Percentiles rank a stretch among this genome's conserved stretches.
phyloP scores from a whole-genome alignment of 2,113 vertebrate species.

The Typhlomys cinereus region DNA sequence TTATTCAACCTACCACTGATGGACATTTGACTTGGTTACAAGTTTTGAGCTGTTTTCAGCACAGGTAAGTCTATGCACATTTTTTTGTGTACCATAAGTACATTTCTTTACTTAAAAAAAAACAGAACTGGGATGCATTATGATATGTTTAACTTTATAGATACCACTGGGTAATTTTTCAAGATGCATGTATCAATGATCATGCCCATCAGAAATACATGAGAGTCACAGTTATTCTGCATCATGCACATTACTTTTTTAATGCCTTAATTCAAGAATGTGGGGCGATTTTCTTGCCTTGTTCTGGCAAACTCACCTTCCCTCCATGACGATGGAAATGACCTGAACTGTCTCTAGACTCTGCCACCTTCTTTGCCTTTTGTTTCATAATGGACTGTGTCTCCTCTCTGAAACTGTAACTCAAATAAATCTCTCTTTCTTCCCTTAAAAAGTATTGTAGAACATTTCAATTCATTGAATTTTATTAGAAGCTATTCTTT shows the following conservation, averaged over 20 bases:
- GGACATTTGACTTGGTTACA: not conserved
- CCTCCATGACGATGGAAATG: too few species aligned
- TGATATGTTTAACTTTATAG: not conserved
- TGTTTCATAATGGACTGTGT: too few species aligned
- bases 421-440: too few species aligned
- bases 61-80: not conserved
- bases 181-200: not conserved
- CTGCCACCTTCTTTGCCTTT: too few species aligned
- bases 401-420: too few species aligned
- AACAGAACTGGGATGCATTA: too few species aligned
- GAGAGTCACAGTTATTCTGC: not conserved
- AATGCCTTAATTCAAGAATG: not conserved
- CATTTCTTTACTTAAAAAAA: not conserved
- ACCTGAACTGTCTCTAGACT: too few species aligned
- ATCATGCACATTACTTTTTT: not conserved
- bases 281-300: too few species aligned
- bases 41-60: slow-evolving; percentile 33
- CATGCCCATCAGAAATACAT: not conserved
- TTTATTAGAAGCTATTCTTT: slow-evolving; percentile 20
- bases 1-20: not conserved
- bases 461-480: not conserved
- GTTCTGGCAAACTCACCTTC: too few species aligned
- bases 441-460: too few species aligned
- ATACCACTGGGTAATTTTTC: not conserved
- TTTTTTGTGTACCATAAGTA: slow-evolving; percentile 31